Conservation (phyloP, 2,113 vertebrate species). For the Polypterus bichir region DNA sequence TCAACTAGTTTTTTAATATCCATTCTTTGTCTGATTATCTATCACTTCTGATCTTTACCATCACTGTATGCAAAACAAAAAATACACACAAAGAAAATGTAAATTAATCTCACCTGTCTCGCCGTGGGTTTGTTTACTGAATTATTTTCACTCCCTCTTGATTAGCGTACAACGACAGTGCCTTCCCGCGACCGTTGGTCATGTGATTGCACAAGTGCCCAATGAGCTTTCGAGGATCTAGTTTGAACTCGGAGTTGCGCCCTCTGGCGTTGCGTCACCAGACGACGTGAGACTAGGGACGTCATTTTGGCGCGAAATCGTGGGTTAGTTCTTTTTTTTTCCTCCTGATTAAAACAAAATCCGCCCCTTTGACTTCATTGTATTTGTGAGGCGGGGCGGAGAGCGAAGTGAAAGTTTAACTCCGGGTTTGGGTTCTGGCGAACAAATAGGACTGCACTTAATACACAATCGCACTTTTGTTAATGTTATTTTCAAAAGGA, state of each 20-base stretch:
- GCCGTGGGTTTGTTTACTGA: constrained; percentile 42
- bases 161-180: constrained; percentile 19
- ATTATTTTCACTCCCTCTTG: constrained; percentile 35
- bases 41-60: too few species aligned
- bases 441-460: too few species aligned
- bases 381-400: too few species aligned
- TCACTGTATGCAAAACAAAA: too few species aligned
- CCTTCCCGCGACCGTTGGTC: constrained; percentile 93
- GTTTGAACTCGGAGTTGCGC: constrained; percentile 69
- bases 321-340: not conserved
- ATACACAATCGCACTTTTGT: too few species aligned
- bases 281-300: constrained; percentile 24
- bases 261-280: not conserved
- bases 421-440: too few species aligned
- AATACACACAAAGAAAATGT: not conserved
- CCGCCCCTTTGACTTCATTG: too few species aligned
- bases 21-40: too few species aligned
- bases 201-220: constrained; percentile 44
- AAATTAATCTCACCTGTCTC: not conserved
- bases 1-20: too few species aligned
- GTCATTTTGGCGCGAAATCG: constrained; percentile 62
- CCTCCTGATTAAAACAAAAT: too few species aligned
- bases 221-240: constrained; percentile 40
- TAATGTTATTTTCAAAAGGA: too few species aligned
- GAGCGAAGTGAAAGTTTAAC: too few species aligned